Percentiles rank a stretch among this genome's conserved stretches.
Conservation (phyloP, 2,888 invertebrate species). For the Luperina nickerlii region DNA sequence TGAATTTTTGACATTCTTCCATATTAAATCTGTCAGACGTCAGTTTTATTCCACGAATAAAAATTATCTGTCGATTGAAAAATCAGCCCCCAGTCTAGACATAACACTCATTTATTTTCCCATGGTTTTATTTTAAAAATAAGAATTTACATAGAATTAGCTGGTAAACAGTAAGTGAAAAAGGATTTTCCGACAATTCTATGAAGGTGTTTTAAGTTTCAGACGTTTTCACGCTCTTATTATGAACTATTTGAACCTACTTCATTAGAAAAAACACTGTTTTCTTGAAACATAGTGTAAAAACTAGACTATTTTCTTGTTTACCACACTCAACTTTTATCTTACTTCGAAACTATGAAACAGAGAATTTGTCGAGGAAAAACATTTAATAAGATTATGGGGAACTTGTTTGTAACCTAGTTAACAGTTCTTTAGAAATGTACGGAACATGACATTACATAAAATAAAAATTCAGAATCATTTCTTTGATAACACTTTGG, state of each 20-base stretch:
- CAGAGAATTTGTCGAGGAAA: constrained; percentile 35
- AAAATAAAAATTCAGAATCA: constrained; percentile 10
- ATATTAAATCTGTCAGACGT: no score
- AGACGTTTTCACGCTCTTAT: background rate
- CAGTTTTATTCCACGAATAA: no score
- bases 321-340: constrained; percentile 33
- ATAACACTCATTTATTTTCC: background rate
- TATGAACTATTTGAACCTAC: background rate
- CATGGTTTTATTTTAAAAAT: background rate
- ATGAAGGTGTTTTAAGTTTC: background rate
- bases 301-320: constrained; percentile 36
- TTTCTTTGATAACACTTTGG: background rate
- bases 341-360: constrained; percentile 52
- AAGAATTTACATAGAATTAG: background rate
- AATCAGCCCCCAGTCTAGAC: constrained; percentile 1
- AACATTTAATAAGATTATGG: constrained; percentile 51
- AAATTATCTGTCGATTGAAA: no score
- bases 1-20: no score
- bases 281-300: constrained; percentile 8
- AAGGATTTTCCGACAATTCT: background rate
- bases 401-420: constrained; percentile 53
- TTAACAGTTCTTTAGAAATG: constrained; percentile 45
- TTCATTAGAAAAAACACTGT: background rate
- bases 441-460: constrained; percentile 10
- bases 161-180: background rate